Conservation (phyloP, 2,888 invertebrate genomes). For the Dichetophora obliterata region DNA sequence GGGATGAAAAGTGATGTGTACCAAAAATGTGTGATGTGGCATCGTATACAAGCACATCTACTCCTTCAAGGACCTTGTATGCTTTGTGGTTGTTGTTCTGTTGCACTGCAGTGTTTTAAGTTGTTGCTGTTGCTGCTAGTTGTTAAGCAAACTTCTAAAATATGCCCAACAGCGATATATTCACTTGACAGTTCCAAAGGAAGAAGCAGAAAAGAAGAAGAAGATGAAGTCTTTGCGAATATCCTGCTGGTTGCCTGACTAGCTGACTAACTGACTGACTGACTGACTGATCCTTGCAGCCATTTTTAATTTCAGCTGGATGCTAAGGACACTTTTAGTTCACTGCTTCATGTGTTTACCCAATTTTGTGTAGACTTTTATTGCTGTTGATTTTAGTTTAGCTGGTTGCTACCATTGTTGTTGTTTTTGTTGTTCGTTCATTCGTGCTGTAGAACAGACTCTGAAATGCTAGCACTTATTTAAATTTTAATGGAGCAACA, state of each 20-base stretch:
- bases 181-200: background rate
- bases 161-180: background rate
- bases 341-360: background rate
- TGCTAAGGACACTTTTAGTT: background rate
- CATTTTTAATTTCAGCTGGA: too few relatives aligned
- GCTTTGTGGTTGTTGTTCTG: background rate
- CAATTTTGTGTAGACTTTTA: background rate
- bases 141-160: too few relatives aligned
- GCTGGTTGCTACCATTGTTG: too few relatives aligned
- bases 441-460: too few relatives aligned
- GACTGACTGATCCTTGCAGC: too few relatives aligned
- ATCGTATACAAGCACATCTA: background rate
- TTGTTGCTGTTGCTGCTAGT: too few relatives aligned
- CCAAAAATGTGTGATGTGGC: background rate
- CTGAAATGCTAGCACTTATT: background rate
- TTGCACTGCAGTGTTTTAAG: conserved; percentile 15
- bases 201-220: background rate
- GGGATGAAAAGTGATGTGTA: background rate
- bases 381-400: background rate
- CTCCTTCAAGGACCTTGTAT: background rate
- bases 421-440: too few relatives aligned
- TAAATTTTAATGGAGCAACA: background rate
- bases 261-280: too few relatives aligned
- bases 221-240: background rate
- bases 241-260: conserved; percentile 10